phyloP scores from a whole-genome alignment of 2,113 vertebrate species.

The Siniperca chuatsi region DNA sequence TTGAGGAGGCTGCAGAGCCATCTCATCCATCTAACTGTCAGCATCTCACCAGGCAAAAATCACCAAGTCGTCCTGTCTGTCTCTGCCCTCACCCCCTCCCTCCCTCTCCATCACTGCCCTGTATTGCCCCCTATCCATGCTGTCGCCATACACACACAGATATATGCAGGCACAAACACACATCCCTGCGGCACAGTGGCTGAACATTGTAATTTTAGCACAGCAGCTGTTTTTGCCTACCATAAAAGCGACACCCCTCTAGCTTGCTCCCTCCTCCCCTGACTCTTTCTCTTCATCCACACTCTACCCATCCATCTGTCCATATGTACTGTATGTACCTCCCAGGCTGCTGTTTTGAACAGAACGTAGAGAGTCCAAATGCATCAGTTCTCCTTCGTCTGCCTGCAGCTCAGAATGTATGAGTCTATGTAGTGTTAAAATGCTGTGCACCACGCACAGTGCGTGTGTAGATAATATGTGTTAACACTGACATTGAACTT shows the following conservation, averaged over 20 bases:
- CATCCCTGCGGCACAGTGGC: constrained; percentile 36
- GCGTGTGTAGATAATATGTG: background rate
- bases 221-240: constrained; percentile 68
- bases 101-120: constrained; percentile 6
- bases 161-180: constrained; percentile 43
- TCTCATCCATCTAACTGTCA: constrained; percentile 72
- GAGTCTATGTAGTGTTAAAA: background rate
- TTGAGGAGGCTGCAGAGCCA: constrained; percentile 10
- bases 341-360: constrained; percentile 3
- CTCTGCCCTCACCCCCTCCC: background rate
- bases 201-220: constrained; percentile 61
- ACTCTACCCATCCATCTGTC: constrained; percentile 5
- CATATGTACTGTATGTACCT: background rate
- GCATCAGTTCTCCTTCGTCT: background rate
- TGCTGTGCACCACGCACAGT: background rate
- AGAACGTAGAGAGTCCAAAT: background rate
- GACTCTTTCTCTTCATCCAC: constrained; percentile 1
- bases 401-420: constrained; percentile 19
- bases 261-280: background rate
- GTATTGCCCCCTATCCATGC: background rate
- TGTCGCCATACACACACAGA: background rate
- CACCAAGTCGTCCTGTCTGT: constrained; percentile 34
- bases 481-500: constrained; percentile 33
- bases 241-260: constrained; percentile 54
- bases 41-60: constrained; percentile 53